Base-by-base conservation (phyloP, 2,888 invertebrate species). In the Plebejus argus region DNA sequence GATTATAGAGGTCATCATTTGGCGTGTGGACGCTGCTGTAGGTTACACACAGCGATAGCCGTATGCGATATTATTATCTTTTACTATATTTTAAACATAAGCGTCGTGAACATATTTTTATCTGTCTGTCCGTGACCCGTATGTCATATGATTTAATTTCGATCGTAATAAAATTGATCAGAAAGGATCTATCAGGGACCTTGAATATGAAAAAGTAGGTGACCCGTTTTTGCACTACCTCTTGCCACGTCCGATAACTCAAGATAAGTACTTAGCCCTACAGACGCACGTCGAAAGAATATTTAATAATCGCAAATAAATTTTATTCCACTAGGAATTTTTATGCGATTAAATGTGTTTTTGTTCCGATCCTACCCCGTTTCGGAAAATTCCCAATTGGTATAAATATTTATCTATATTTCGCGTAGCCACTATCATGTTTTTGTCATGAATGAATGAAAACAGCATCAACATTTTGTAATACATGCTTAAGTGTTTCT, bases 191-290 rank as follows among this genome's bases (percentile, higher is more conserved):
- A 90, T 87, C 86, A 83, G 84, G 86, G 90, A 92, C 93, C 93
- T 92, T 93, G 91, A 91, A 86, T 87, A 84, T 85, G 86, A 84
- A 83, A 89, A 93, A 90, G 91, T 93, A 87, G 93, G 93, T 93
- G 91, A 91, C 92, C 87, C 83, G 82, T 84, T 83, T 83, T 83
- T 82, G 83, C 83, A 82, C 78, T 80, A 82, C 82, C 82, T 82
- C 81, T 81, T 76, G 78, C 76, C 78, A 77, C n/a, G n/a, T n/a
- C 61, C 66, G 83, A 84, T 83, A 84, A 83, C 80, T 78, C 61
- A 70, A 72, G 84, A 84, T 85, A 84, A 84, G 80, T 70, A n/a
- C n/a, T n/a, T n/a, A 78, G 82, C 83, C 83, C 84, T 83, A 80
- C 80, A 66, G 82, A 80, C 78, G 79, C 77, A 76, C 7, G n/a